Evolutionary conservation across 2,888 invertebrate species (phyloP).

Genomic region (Rhagium mordax): DNA sequence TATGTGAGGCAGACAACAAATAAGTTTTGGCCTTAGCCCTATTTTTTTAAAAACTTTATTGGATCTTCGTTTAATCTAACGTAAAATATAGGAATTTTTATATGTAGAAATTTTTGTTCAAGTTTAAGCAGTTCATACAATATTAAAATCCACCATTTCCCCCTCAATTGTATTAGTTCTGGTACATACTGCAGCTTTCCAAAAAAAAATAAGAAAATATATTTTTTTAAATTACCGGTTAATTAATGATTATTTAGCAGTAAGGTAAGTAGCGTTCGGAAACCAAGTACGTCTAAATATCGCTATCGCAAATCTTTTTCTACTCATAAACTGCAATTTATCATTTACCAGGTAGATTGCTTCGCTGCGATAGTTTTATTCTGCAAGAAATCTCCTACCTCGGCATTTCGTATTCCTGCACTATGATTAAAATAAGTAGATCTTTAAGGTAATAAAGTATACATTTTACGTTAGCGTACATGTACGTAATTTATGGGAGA

Average conservation of each 20-base stretch:
- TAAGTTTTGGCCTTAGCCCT: no score
- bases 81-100: no score
- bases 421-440: neutral
- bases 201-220: no score
- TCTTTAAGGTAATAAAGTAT: neutral
- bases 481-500: neutral
- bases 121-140: no score
- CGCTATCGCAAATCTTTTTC: neutral
- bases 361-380: neutral
- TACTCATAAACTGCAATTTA: neutral
- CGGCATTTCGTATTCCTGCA: neutral
- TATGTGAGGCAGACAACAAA: no score
- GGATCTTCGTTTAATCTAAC: no score
- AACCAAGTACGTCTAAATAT: neutral
- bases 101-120: no score
- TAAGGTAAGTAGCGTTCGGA: neutral
- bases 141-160: no score
- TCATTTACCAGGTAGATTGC: neutral
- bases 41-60: no score
- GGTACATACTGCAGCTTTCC: no score
- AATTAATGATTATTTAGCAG: neutral
- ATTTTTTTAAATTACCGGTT: neutral
- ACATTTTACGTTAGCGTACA: neutral
- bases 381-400: neutral
- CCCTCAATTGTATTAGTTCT: no score